Evolutionary conservation across 2,797 vertebrate species (phyloP).

Genomic region (Micropoecilia bifurca): DNA sequence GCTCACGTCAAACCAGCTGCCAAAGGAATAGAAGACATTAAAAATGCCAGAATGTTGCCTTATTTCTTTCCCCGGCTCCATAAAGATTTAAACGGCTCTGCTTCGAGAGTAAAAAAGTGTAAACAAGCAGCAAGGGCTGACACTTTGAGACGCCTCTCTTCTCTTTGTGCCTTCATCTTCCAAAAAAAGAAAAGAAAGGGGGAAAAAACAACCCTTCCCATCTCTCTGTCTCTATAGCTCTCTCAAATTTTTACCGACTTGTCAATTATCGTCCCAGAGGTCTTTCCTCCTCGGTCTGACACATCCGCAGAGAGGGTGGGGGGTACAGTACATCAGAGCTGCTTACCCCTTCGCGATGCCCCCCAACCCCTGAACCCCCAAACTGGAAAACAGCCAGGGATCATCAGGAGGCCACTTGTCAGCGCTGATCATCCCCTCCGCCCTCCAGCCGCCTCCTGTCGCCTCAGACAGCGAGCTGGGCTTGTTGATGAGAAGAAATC

Average conservation of each 20-base stretch:
- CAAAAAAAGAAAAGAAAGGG: slow-evolving; percentile 7
- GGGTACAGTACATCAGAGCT: slow-evolving; percentile 68
- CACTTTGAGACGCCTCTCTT: slow-evolving; percentile 48
- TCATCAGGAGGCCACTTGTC: slow-evolving; percentile 66
- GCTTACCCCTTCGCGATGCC: slow-evolving; percentile 63
- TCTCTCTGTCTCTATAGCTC: not conserved
- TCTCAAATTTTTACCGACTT: slow-evolving; percentile 55
- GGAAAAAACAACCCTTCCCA: slow-evolving; percentile 19
- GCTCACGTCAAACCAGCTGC: slow-evolving; percentile 27
- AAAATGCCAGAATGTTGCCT: slow-evolving; percentile 44
- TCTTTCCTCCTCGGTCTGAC: slow-evolving; percentile 67
- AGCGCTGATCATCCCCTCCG: slow-evolving; percentile 42
- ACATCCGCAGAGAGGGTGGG: slow-evolving; percentile 63
- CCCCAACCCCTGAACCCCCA: not conserved
- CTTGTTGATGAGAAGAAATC: slow-evolving; percentile 94
- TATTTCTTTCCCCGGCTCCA: slow-evolving; percentile 45
- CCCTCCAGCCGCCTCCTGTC: slow-evolving; percentile 37
- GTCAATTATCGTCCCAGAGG: slow-evolving; percentile 65
- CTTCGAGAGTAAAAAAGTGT: slow-evolving; percentile 38
- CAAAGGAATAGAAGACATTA: slow-evolving; percentile 39
- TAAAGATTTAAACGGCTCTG: slow-evolving; percentile 54
- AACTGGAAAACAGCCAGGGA: slow-evolving; percentile 75
- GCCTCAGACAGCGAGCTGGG: slow-evolving; percentile 85
- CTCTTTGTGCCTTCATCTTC: slow-evolving; percentile 40
- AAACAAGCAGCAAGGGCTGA: slow-evolving; percentile 45